A percentile compares a stretch with the other conserved stretches of the same genome.
phyloP scores from a whole-genome alignment of 2,113 vertebrate species.

The Pogonocichla stellata region DNA sequence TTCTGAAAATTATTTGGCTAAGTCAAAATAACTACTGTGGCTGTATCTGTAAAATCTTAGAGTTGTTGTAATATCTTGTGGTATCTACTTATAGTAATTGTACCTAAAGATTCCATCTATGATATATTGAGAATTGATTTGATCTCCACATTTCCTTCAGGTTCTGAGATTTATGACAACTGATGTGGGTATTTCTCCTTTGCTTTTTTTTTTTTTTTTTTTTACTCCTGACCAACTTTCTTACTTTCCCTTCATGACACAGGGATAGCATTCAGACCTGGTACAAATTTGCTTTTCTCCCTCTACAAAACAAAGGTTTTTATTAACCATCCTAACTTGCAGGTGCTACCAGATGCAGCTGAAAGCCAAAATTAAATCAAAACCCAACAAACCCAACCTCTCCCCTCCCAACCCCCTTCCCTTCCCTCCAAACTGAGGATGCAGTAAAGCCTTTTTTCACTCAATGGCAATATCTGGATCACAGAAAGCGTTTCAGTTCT shows the following conservation, averaged over 20 bases:
- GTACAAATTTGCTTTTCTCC: neutral
- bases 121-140: neutral
- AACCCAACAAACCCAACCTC: neutral
- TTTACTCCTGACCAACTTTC: neutral
- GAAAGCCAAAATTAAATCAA: neutral
- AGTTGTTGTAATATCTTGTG: neutral
- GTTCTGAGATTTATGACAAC: neutral
- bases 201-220: neutral
- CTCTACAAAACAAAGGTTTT: neutral
- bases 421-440: neutral
- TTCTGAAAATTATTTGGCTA: neutral
- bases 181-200: neutral
- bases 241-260: neutral
- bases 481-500: conserved; percentile 76
- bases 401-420: neutral
- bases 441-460: neutral
- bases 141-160: neutral
- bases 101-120: neutral
- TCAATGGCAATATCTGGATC: conserved; percentile 29
- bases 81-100: neutral
- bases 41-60: neutral
- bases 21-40: neutral
- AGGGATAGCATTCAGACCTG: neutral
- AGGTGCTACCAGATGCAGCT: neutral
- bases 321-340: neutral